These are phyloP conservation scores for Oreochromis niloticus DNA, from an alignment of 2,113 vertebrate species.

Conservation along the genomic window DNA sequence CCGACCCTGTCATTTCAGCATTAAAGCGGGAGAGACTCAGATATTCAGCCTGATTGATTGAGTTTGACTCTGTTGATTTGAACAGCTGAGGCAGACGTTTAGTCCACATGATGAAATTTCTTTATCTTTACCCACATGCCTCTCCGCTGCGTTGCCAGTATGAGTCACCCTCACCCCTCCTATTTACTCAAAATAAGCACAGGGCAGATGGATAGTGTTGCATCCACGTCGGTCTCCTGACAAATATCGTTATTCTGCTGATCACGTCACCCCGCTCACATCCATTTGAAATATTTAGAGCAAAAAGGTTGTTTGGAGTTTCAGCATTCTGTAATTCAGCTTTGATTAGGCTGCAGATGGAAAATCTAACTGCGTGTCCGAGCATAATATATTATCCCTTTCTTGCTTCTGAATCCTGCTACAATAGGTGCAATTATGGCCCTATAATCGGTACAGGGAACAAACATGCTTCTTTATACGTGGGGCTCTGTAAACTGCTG, in stretches of 20 bases:
- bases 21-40: not conserved
- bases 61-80: slow-evolving; percentile 39
- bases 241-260: slow-evolving; percentile 38
- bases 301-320: slow-evolving; percentile 39
- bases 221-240: not conserved
- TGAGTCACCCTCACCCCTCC: slow-evolving; percentile 9
- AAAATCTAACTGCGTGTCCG: slow-evolving; percentile 5
- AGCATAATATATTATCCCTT: not conserved
- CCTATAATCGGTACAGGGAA: not conserved
- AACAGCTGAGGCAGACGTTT: slow-evolving; percentile 10
- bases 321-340: slow-evolving; percentile 30
- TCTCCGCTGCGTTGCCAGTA: not conserved
- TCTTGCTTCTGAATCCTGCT: slow-evolving; percentile 6
- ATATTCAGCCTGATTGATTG: slow-evolving; percentile 30
- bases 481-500: not conserved
- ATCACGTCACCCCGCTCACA: slow-evolving; percentile 11
- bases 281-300: slow-evolving; percentile 57
- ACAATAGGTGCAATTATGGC: slow-evolving; percentile 8
- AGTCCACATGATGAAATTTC: slow-evolving; percentile 27
- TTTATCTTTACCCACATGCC: slow-evolving; percentile 19
- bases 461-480: not conserved
- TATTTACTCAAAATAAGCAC: slow-evolving; percentile 34
- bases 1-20: not conserved
- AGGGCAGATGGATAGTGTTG: slow-evolving; percentile 35
- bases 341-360: slow-evolving; percentile 45